Conservation (phyloP, 2,113 vertebrate species). For the Mesitornis unicolor region DNA sequence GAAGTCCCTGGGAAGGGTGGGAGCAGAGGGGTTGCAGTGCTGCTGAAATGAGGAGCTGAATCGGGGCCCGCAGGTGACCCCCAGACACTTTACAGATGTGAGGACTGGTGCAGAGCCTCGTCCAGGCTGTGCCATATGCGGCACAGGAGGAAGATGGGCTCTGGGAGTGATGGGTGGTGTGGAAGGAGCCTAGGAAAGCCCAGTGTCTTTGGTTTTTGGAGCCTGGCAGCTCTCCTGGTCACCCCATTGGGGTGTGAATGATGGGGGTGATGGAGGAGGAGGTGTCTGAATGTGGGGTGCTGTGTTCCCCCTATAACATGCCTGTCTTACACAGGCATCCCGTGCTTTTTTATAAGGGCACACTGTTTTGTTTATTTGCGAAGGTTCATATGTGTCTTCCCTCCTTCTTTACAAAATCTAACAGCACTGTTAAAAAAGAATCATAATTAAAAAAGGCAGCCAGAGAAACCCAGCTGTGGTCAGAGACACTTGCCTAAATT, state of each 20-base stretch:
- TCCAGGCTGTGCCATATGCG: accelerated
- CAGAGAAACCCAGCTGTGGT: neutral
- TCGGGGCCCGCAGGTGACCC: accelerated
- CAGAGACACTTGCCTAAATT: neutral
- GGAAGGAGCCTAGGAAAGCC: neutral
- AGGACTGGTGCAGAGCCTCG: neutral
- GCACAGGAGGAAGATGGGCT: neutral
- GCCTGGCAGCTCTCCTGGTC: neutral
- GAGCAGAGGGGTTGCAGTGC: neutral
- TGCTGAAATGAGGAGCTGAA: neutral
- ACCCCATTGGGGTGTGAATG: neutral
- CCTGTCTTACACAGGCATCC: neutral
- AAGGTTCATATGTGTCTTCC: neutral
- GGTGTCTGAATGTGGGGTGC: neutral
- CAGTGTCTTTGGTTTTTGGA: neutral
- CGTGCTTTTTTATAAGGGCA: neutral
- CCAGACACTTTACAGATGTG: accelerated
- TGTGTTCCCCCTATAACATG: neutral
- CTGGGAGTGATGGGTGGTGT: neutral
- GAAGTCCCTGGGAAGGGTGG: neutral
- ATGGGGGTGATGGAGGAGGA: neutral
- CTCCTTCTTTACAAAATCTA: neutral
- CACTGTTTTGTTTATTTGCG: neutral
- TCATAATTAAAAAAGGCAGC: neutral
- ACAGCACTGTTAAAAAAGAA: neutral